Conservation (phyloP, 2,888 invertebrate species). For the Formica aserva region DNA sequence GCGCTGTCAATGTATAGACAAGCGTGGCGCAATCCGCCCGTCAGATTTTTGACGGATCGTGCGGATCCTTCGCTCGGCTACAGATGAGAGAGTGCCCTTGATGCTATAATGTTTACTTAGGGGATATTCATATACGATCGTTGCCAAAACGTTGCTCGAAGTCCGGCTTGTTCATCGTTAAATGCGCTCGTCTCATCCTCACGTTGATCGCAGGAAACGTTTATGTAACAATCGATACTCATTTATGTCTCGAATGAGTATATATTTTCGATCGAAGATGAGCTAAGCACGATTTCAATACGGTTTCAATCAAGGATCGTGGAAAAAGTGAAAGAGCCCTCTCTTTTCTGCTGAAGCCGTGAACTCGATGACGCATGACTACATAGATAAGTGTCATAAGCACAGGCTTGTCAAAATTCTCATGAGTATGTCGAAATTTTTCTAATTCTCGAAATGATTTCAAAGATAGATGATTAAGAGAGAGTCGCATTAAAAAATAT, state of each 20-base stretch:
- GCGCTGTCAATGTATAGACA: conserved; percentile 20
- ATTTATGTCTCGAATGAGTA: neutral
- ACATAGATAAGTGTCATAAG: conserved; percentile 59
- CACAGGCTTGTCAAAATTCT: conserved; percentile 26
- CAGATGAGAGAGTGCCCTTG: conserved; percentile 14
- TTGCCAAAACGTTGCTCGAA: neutral
- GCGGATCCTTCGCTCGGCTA: neutral
- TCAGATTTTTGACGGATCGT: conserved; percentile 18
- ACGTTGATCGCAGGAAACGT: neutral
- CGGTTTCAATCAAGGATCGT: neutral
- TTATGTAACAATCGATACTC: neutral
- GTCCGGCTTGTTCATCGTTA: neutral
- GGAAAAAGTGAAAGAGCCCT: conserved; percentile 33
- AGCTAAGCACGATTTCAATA: neutral
- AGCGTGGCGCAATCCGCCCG: conserved; percentile 31
- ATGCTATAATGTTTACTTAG: neutral
- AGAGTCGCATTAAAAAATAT: neutral
- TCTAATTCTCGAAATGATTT: neutral
- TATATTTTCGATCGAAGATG: conserved; percentile 16
- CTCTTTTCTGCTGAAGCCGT: conserved; percentile 20
- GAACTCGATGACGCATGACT: conserved; percentile 65
- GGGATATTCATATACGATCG: neutral
- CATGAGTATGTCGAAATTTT: neutral
- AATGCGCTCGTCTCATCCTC: neutral
- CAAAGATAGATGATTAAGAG: neutral